Base-by-base conservation (phyloP, 2,888 invertebrate species). In the Julus scandinavius region DNA sequence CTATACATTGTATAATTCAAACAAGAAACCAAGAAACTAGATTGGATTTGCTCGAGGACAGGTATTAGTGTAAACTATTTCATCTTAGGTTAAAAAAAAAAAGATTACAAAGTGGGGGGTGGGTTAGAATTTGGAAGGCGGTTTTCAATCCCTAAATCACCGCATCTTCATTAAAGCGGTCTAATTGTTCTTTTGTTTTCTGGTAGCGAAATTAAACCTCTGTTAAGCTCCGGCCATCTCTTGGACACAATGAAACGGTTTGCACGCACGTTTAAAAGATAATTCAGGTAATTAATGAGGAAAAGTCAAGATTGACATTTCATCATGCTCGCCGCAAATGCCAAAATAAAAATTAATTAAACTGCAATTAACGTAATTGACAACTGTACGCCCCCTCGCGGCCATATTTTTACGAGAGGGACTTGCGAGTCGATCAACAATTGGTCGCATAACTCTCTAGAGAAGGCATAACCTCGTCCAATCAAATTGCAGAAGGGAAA, bases 261-360 rank as follows among this genome's bases (percentile, higher is more conserved):
- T 80, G 29, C 80, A 80, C 38, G 80, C 80, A 80, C 80, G 80
- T 80, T 80, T 80, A 40, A n/a, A 85, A 85, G 85, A 49, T 85
- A 85, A 85, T 85, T 85, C 85, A 54, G 84, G 63, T 88, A 88
- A 88, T 88, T 88, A 88, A 88, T 88, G 88, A 80, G 88, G 29
- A 85, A 88, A 85, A 88, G 72, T 88, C 45, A 85, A 85, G 88
- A 72, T 88, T 88, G 88, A 88, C 88, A 72, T 88, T 88, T 83
- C 84, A 88, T 72, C 88, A 49, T 88, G 88, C 84, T 80, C 88
- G 50, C 80, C 84, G 85, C 80, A 88, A 88, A 13, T 83, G 84
- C 80, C 88, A 86, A 88, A 88, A 86, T 80, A 87, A 85, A 88
- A 88, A 88, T 88, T 88, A 88, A 88, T 88, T 88, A 88, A 85